Conservation (phyloP, 92 coral and sea anemone genomes). For the Siderastrea radians region DNA sequence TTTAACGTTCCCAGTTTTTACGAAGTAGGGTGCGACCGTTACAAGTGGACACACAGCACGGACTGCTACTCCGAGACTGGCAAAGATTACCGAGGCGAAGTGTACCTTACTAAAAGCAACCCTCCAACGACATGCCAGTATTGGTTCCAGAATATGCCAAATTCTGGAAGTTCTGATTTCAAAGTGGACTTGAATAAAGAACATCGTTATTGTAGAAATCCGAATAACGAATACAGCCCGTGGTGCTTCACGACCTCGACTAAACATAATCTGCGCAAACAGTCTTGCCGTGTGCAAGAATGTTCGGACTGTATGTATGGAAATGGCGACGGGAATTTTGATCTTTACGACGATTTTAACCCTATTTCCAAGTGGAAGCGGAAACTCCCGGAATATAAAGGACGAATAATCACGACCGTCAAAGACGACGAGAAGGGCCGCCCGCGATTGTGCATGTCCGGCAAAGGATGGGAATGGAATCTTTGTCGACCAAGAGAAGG, state of each 20-base stretch:
- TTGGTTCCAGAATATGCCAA: conserved; percentile 38
- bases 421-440: conserved; percentile 37
- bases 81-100: conserved; percentile 75
- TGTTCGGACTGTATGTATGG: conserved; percentile 97
- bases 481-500: conserved; percentile 63
- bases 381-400: conserved; percentile 78
- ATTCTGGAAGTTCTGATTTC: conserved; percentile 41
- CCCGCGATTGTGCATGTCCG: conserved; percentile 67
- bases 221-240: conserved; percentile 53
- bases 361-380: background rate
- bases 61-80: conserved; percentile 88
- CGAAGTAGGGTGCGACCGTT: conserved; percentile 48
- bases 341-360: conserved; percentile 20
- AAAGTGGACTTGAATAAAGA: conserved; percentile 40
- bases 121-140: conserved; percentile 57
- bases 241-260: conserved; percentile 83
- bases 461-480: conserved; percentile 61
- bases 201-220: conserved; percentile 67
- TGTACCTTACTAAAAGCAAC: conserved; percentile 30
- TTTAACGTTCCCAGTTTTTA: background rate
- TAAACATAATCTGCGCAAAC: conserved; percentile 21
- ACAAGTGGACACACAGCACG: conserved; percentile 73
- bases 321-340: conserved; percentile 76
- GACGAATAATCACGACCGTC: conserved; percentile 67
- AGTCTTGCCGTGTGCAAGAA: conserved; percentile 73